Evolutionary conservation across 2,888 invertebrate genomes (phyloP).

Genomic region (Diarsia dahlii): DNA sequence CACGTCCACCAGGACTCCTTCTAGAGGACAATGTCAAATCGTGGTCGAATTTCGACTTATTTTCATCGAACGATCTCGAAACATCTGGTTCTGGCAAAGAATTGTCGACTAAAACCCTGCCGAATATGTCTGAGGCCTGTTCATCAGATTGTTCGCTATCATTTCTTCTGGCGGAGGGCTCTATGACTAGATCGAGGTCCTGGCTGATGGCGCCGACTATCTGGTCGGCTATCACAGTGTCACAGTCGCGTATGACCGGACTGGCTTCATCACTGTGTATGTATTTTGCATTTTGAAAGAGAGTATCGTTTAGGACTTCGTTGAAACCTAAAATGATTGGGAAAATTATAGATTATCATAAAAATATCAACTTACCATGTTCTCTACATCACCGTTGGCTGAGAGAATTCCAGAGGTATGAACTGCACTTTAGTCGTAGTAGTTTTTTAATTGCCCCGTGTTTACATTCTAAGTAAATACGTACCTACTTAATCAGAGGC

Average conservation of each 20-base stretch:
- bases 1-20: background rate
- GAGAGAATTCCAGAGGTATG: background rate
- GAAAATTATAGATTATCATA: background rate
- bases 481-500: no score
- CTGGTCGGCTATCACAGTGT: constrained; percentile 38
- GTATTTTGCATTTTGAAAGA: constrained; percentile 29
- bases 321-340: constrained; percentile 54
- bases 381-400: background rate
- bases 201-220: constrained; percentile 51
- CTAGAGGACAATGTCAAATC: constrained; percentile 25
- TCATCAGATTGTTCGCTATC: constrained; percentile 14
- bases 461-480: background rate
- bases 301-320: constrained; percentile 53
- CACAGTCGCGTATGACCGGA: constrained; percentile 43
- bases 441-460: background rate
- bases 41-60: constrained; percentile 41
- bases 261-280: constrained; percentile 29
- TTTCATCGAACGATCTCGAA: constrained; percentile 32
- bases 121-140: constrained; percentile 28
- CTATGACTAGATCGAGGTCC: constrained; percentile 41
- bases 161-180: constrained; percentile 30
- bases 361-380: background rate
- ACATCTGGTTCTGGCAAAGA: constrained; percentile 32
- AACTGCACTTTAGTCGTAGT: background rate
- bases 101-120: constrained; percentile 32